phyloP scores from a whole-genome alignment of 2,888 invertebrate genomes.

The Caenorhabditis sinica region DNA sequence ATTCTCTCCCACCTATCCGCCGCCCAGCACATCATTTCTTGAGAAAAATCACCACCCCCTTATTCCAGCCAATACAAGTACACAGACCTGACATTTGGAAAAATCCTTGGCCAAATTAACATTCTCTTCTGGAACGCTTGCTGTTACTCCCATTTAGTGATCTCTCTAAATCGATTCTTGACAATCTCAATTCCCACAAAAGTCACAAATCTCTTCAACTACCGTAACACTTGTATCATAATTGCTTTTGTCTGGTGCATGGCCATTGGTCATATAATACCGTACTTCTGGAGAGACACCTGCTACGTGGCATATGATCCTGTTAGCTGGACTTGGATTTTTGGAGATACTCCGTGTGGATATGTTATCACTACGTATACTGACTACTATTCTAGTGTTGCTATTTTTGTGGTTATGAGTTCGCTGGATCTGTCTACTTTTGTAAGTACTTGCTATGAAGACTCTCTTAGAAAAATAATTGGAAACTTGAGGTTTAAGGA shows the following conservation, averaged over 20 bases:
- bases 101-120: conserved; percentile 69
- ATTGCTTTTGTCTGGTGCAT: conserved; percentile 67
- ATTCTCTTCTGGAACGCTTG: conserved; percentile 76
- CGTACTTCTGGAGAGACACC: conserved; percentile 69
- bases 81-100: conserved; percentile 47
- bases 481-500: neutral
- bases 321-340: conserved; percentile 63
- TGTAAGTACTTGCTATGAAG: conserved; percentile 23
- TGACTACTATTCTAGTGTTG: conserved; percentile 69
- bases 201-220: conserved; percentile 50
- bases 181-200: conserved; percentile 68
- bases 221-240: conserved; percentile 57
- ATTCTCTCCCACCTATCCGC: no score
- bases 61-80: conserved; percentile 53
- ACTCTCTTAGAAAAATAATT: neutral
- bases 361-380: conserved; percentile 62
- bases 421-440: conserved; percentile 65
- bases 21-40: no score
- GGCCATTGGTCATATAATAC: conserved; percentile 64
- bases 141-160: conserved; percentile 73
- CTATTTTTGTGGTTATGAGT: conserved; percentile 64
- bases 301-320: conserved; percentile 69
- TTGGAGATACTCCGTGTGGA: conserved; percentile 65
- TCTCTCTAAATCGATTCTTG: conserved; percentile 71
- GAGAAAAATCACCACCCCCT: neutral